phyloP scores from a whole-genome alignment of 1,140 invertebrate species.

The Drosophila parabipectinata region DNA sequence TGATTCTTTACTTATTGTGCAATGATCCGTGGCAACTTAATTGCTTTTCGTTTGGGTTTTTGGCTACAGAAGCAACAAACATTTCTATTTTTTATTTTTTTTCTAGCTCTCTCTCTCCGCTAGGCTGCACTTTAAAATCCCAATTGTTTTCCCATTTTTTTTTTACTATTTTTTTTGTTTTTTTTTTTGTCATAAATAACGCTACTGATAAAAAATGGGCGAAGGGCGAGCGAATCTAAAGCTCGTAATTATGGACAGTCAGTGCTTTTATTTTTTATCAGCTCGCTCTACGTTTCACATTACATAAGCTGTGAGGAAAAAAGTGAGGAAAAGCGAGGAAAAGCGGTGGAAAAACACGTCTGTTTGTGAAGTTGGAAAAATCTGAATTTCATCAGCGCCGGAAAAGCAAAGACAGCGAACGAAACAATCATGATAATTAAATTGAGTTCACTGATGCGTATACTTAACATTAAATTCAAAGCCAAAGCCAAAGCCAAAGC shows the following conservation, averaged over 20 bases:
- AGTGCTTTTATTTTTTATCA: constrained; percentile 64
- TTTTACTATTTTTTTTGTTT: neutral
- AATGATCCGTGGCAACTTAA: constrained; percentile 82
- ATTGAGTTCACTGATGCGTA: constrained; percentile 82
- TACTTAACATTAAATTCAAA: constrained; percentile 80
- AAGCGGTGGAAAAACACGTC: constrained; percentile 39
- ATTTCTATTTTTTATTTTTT: neutral
- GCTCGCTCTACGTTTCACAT: constrained; percentile 37
- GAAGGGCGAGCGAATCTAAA: constrained; percentile 71
- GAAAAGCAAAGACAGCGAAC: constrained; percentile 58
- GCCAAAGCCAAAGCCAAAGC: constrained; percentile 30
- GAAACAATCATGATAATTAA: constrained; percentile 82
- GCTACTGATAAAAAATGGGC: constrained; percentile 77
- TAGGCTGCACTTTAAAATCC: constrained; percentile 77
- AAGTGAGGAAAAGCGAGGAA: constrained; percentile 32
- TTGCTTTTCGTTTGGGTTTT: constrained; percentile 79
- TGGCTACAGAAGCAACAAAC: constrained; percentile 45
- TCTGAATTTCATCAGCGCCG: constrained; percentile 63
- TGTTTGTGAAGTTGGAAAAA: constrained; percentile 74
- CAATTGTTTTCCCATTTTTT: constrained; percentile 56
- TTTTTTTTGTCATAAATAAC: constrained; percentile 63
- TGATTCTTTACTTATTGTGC: constrained; percentile 81
- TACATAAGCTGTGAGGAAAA: constrained; percentile 64
- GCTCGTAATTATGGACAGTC: constrained; percentile 58
- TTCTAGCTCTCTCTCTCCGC: constrained; percentile 54